Evolutionary conservation across 2,113 vertebrate genomes (phyloP), one percentile per base, ranked within the genome.

Genomic region (Eulemur macaco): DNA sequence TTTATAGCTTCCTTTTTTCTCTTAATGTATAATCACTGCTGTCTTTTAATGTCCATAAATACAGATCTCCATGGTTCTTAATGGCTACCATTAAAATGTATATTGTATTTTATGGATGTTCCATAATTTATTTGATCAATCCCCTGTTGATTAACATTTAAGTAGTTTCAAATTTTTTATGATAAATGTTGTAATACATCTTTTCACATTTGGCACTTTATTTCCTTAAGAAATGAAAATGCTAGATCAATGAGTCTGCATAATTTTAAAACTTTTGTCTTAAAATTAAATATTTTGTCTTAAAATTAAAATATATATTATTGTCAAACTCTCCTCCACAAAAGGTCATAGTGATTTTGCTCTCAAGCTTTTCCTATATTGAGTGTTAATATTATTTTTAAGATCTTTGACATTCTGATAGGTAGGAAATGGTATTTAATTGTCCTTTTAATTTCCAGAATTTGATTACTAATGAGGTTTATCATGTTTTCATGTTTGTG

Each of bases 201-300:
- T 95, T 95, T 91, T 86, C 34, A 64, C 23, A 50, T 54, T 81
- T 81, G 45, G 68, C 6, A 77, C 11, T 39, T 92, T 86, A 80
- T 64, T 92, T 93, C 37, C n/a, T 86, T 86, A 63, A 95, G 66
- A 82, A 96, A 66, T 88, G 58, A 21, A 90, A 94, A 82, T 80
- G 37, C 23, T 91, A 47, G 29, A 37, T 78, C 63, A 89, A 83
- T 2, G 4, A 91, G 21, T 77, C 21, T 86, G 73, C 37, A 88
- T 64, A 69, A 85, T 69, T 74, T 68, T 92, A 76, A 80, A 50
- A 73, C 77, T 74, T 90, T 86, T 64, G 37, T 54, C 27, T 83
- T 83, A 63, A 42, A 45, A 42, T 12, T 63, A 42, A 81, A 58
- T 31, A 1, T 63, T 87, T 47, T 63, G 66, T 54, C 39, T 58